Evolutionary conservation across 2,113 vertebrate genomes (phyloP), one percentile per base, ranked within the genome.

Genomic region (Pavo muticus): DNA sequence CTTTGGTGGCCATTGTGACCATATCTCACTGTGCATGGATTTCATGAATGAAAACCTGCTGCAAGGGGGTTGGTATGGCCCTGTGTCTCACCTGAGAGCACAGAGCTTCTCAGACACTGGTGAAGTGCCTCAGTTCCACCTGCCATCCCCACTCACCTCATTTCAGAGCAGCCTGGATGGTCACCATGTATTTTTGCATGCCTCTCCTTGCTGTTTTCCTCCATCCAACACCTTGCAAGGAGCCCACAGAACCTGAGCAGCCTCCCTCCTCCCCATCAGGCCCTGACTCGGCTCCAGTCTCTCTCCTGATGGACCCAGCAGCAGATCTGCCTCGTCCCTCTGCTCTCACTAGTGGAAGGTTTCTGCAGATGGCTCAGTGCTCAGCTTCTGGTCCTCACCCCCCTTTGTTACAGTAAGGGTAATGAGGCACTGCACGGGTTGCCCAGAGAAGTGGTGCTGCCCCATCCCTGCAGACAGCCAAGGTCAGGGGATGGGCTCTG

Each of bases 181-280:
- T 57, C 67, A 48, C 32, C 10, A 4, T 6, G 14, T 25, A 5
- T 47, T 27, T 61, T 0, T 0, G 14, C 1, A 0, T 32, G 50
- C n/a, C 32, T 39, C 45, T 71, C 27, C 65, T 60, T 35, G 24
- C 18, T 40, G 3, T 61, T 79, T 61, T 63, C 54, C 25, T 57
- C 54, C 54, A 37, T 25, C 17, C 63, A 39, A 25, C 21, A 44
- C 17, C 42, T 76, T 50, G 37, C 32, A 57, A 57, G 32, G 64
- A 12, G 50, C 50, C 40, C 20, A 5, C 35, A 11, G 5, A 56
- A 13, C 40, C 32, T 11, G 21, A 48, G 40, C 39, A 37, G 4
- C 32, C 30, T 52, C 25, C 47, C 50, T 60, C 6, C 37, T 18
- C 9, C 42, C 52, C 2, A 0, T 44, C 44, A 61, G 15, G 8